These are phyloP conservation scores for Sminthurinus aureus DNA, from an alignment of 2,888 invertebrate species.

Conservation along the genomic window DNA sequence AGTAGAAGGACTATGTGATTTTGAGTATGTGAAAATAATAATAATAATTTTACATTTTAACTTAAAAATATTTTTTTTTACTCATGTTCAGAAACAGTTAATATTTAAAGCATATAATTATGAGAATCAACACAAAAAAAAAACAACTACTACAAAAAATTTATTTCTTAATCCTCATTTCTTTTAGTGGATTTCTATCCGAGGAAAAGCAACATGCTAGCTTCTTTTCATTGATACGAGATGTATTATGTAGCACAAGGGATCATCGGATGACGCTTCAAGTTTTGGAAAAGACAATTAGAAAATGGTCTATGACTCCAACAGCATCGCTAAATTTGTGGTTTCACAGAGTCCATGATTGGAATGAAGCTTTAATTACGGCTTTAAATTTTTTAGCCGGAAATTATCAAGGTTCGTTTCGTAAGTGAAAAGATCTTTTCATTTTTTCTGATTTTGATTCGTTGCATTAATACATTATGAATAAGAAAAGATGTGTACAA, in stretches of 20 bases:
- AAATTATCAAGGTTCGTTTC: constrained; percentile 69
- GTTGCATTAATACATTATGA: background rate
- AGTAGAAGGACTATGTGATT: constrained; percentile 59
- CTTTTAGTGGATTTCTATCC: constrained; percentile 69
- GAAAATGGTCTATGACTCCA: constrained; percentile 79
- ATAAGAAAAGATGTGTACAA: background rate
- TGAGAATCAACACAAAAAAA: background rate
- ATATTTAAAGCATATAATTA: background rate
- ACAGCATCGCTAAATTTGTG: constrained; percentile 83
- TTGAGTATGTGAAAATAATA: constrained; percentile 49
- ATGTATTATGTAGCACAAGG: constrained; percentile 83
- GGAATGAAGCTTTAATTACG: constrained; percentile 78
- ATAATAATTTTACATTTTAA: background rate
- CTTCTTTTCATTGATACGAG: constrained; percentile 87
- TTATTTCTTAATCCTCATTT: background rate
- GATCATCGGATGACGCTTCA: constrained; percentile 83
- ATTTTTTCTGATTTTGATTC: background rate
- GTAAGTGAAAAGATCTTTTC: constrained; percentile 18
- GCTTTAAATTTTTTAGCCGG: constrained; percentile 86
- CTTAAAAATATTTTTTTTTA: background rate
- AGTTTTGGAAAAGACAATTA: constrained; percentile 77
- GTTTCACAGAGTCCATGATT: constrained; percentile 74
- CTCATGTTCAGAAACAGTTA: background rate
- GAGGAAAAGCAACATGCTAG: constrained; percentile 80
- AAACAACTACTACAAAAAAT: background rate